Evolutionary conservation across 2,113 vertebrate genomes (phyloP), one percentile per base, ranked within the genome.

Genomic region (Prochilodus magdalenae): DNA sequence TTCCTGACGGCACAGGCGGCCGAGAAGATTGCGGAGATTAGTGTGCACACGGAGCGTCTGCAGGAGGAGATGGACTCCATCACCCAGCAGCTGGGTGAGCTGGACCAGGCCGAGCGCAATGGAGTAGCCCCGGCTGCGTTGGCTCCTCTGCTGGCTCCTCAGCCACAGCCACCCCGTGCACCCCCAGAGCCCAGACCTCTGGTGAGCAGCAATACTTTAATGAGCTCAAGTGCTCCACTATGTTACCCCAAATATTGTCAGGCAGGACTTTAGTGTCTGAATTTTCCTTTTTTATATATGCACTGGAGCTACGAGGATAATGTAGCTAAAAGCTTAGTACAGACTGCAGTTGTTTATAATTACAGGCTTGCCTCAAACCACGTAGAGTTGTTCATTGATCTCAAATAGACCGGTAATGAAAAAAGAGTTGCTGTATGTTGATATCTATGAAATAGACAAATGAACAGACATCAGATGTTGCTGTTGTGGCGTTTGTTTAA

Each of bases 11-110:
- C 94, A 20, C 94, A 94, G 36, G 94, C 96, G 8, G 93, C 94
- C 0, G 94, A 91, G 83, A 93, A 94, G 79, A 92, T 97, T 14
- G 93, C 95, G 0, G 94, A 96, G 85, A 95, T 97, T 84, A 86
- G 73, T 0, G 87, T 93, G 7, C 87, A 94, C 75, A 92, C 95
- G 0, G 91, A 94, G 87, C 94, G 93, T 22, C 86, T 95, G 77
- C 95, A 95, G 86, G 94, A 95, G 70, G 96, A 96, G 83, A 96
- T 96, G 94, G 92, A 91, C 83, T 94, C 93, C 90, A 94, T 96
- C 89, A 96, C 93, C 75, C 92, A 92, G 79, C 93, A 96, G 86
- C 91, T 89, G 49, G 93, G 91, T 77, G 91, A 92, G 85, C 93
- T 96, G 86, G 95, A 92, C 83, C 90, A 94, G 65, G 89, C 93